Evolutionary conservation across 2,113 vertebrate genomes (phyloP), one percentile per base, ranked within the genome.

Genomic region (Pipa parva): DNA sequence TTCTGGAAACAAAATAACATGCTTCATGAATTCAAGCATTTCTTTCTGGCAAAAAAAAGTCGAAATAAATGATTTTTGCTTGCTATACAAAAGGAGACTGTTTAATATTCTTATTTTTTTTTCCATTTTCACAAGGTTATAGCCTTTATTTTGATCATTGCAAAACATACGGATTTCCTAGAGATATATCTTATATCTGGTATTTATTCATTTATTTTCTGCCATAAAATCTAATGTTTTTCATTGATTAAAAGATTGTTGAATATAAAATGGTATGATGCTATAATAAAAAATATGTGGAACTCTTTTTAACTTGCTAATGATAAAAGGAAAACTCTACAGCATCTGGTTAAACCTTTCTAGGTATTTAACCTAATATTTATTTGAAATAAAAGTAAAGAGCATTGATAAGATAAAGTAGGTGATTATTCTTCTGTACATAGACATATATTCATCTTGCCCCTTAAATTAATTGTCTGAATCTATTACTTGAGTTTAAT

Each of bases 1-100:
- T 70, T 54, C 54, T 61, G 66, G 66, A 70, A 61, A 70, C 66
- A 60, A 52, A 24, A 49, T 61, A 61, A 29, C 57, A 61, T 45
- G 36, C 57, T 18, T 49, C 48, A 61, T 70, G 66, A 70, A 70
- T 60, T 54, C 42, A 61, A 60, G 48, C 22, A 33, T 52, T 27
- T 25, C 31, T 60, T 59, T 28, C 50, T 5, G 4, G 24, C 29
- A 18, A 33, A 51, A 36, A 61, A 66, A 59, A 27, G 33, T 17
- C 29, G 51, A 60, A 42, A 51, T 18, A 8, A 24, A 59, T 67
- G 50, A 26, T 50, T 59, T 51, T 31, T 59, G 21, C 36, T 52
- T 54, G 25, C 13, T 24, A 11, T 31, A 61, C 26, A 54, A 28
- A 42, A 69, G 52, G 56, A 31, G 17, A 3, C 10, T 12, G 10